Percentiles rank a stretch among this genome's conserved stretches.
Evolutionary conservation across 2,888 invertebrate species (phyloP).

Genomic region (Lithophane ornitopus): DNA sequence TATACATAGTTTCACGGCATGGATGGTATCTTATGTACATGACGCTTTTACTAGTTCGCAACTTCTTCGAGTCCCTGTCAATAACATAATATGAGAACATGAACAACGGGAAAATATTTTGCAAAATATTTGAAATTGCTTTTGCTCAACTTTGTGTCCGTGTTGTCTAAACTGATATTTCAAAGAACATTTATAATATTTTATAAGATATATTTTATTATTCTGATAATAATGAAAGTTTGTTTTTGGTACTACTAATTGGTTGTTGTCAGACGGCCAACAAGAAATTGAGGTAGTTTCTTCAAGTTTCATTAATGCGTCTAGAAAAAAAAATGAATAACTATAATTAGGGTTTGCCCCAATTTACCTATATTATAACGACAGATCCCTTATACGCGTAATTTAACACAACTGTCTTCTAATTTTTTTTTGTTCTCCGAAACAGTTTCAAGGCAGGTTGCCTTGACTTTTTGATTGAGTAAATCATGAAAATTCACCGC

Average conservation of each 20-base stretch:
- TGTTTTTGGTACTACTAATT: neutral
- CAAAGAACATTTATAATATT: constrained; percentile 1
- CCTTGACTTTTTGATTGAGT: constrained; percentile 75
- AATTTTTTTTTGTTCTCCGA: constrained; percentile 32
- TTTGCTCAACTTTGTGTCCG: constrained; percentile 57
- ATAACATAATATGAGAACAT: constrained; percentile 57
- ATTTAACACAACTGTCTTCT: constrained; percentile 9
- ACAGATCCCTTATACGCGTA: neutral
- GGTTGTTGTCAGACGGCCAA: constrained; percentile 2
- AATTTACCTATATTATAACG: neutral
- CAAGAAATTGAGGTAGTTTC: neutral
- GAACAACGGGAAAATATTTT: constrained; percentile 56
- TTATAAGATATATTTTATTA: constrained; percentile 7
- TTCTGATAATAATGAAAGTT: constrained; percentile 15
- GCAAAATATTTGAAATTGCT: constrained; percentile 55
- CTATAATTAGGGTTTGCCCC: neutral
- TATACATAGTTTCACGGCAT: constrained; percentile 43
- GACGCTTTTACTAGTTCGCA: constrained; percentile 38
- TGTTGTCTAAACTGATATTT: constrained; percentile 43
- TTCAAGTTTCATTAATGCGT: constrained; percentile 3
- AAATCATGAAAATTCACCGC: constrained; percentile 76
- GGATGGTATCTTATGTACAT: constrained; percentile 33
- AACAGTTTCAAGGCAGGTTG: constrained; percentile 57
- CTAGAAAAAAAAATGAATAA: neutral
- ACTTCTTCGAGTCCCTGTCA: constrained; percentile 53